Conservation (phyloP, 2,113 vertebrate species). For the Gobius niger region DNA sequence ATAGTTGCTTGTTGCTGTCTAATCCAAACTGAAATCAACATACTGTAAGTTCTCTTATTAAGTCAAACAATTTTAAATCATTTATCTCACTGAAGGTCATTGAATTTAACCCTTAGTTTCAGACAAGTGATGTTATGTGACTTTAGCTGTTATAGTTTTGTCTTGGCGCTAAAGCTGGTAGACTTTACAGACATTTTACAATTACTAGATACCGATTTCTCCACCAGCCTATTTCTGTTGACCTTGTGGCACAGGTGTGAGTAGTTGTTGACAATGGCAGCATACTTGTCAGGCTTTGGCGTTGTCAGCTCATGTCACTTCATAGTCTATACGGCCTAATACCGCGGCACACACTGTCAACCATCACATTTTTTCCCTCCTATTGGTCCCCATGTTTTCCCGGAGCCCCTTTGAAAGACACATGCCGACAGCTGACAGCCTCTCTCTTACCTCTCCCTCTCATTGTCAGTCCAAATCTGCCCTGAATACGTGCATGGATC, state of each 20-base stretch:
- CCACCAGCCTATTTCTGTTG: background rate
- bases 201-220: background rate
- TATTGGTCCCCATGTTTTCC: constrained; percentile 6
- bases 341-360: background rate
- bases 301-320: constrained; percentile 1
- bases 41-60: no score
- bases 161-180: background rate
- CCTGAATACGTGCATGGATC: constrained; percentile 15
- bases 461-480: constrained; percentile 30
- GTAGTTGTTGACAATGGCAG: background rate
- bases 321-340: background rate
- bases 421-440: constrained; percentile 16
- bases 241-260: background rate
- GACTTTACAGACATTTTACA: no score
- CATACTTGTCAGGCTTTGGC: background rate
- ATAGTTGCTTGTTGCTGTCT: no score
- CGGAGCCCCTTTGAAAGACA: background rate
- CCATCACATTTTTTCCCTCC: background rate
- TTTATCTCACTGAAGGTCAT: no score
- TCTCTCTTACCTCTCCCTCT: constrained; percentile 8
- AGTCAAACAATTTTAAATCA: no score
- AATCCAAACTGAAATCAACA: no score
- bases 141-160: background rate
- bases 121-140: no score
- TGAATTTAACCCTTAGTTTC: no score